Evolutionary conservation across 2,888 invertebrate genomes (phyloP).

Genomic region (Siphlonurus alternatus): DNA sequence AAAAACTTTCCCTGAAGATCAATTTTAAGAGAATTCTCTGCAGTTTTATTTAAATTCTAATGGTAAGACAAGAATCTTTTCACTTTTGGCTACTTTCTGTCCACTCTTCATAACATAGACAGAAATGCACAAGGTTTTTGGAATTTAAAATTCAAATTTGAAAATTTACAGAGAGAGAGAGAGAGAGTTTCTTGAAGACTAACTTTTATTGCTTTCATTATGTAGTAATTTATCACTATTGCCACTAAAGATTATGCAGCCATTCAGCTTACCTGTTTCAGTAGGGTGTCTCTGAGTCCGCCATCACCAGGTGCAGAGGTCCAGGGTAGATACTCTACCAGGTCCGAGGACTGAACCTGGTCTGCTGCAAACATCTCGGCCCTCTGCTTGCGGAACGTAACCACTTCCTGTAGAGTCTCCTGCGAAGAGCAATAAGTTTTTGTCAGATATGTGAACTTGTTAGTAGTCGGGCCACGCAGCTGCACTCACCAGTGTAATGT

Average conservation of each 20-base stretch:
- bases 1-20: too few relatives aligned
- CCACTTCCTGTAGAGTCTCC: constrained; percentile 46
- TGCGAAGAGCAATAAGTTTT: constrained; percentile 18
- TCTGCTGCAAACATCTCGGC: constrained; percentile 31
- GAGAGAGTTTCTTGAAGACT: too few relatives aligned
- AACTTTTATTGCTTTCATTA: too few relatives aligned
- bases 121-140: too few relatives aligned
- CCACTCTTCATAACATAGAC: too few relatives aligned
- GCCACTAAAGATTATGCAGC: neutral
- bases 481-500: constrained; percentile 33
- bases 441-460: constrained; percentile 9
- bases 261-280: constrained; percentile 23
- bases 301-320: constrained; percentile 43
- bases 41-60: too few relatives aligned
- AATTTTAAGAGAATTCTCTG: too few relatives aligned
- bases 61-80: too few relatives aligned
- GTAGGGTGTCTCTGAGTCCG: constrained; percentile 32
- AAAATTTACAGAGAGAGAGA: too few relatives aligned
- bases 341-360: neutral
- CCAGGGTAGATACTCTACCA: constrained; percentile 53
- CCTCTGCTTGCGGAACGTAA: constrained; percentile 42
- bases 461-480: neutral
- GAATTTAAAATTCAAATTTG: too few relatives aligned
- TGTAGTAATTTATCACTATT: constrained; percentile 10
- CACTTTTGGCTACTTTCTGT: too few relatives aligned